Base-by-base conservation (phyloP, 1,140 invertebrate species). In the Pteromalus puparum region DNA sequence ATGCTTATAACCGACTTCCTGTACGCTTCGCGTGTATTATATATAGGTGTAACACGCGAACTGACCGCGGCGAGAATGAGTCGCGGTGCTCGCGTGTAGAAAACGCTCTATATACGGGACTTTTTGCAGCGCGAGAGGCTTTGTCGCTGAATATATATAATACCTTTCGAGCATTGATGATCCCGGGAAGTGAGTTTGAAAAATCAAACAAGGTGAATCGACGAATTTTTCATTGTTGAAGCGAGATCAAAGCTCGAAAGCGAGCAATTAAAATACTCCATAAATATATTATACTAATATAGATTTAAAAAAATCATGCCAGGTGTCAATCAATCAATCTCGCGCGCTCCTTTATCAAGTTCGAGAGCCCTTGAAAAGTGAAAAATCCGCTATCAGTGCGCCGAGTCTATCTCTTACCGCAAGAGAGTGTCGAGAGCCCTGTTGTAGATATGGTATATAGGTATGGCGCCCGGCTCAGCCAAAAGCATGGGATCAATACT, bases 1-100 rank as follows among this genome's bases (percentile, higher is more conserved):
- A 84, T 74, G 75, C 68, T 61, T 73, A 34, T 6, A 84, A 89
- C 86, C 87, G 85, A 87, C 85, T 88, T 87, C 86, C 86, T 87
- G 86, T 83, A 34, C 34, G 24, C 53, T 5, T 3, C 21, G 46
- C 18, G 18, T n/a, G 21, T 61, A 61, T 61, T 18, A 48, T 48
- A 46, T 13, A 48, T 18, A 61, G 53, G 53, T 61, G 18, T n/a
- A 82, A 61, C 86, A 82, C 81, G 86, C 83, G 77, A 81, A 67
- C 74, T 53, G 83, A 83, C 79, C 72, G 82, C 42, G 68, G 77
- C 65, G 34, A 30, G 46, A 68, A 61, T 21, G 68, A 74, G 30
- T 18, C 53, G 15, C 6, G 6, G 18, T 61, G 46, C 6, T 4
- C 18, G 26, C 42, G 26, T 46, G 10, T 28, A 38, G 38, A 78